phyloP scores from a whole-genome alignment of 2,888 invertebrate species.

The Acrocyrtus sp. region DNA sequence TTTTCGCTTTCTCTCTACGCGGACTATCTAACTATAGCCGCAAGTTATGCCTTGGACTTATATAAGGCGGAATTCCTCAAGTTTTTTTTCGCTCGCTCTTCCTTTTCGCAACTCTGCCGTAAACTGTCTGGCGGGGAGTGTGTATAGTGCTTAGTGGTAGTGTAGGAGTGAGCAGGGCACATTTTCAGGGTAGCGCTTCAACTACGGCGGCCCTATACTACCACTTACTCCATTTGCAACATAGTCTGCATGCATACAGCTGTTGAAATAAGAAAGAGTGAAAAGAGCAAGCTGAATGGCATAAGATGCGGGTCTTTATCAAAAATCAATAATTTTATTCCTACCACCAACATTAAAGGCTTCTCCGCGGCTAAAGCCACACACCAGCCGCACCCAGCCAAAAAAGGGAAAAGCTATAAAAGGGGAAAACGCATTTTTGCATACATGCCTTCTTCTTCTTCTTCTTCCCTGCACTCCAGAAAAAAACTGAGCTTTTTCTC shows the following conservation, averaged over 20 bases:
- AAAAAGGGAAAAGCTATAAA: conserved; percentile 13
- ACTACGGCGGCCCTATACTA: conserved; percentile 4
- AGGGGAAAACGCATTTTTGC: conserved; percentile 46
- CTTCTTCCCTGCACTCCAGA: too few species aligned
- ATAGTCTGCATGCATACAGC: conserved; percentile 37
- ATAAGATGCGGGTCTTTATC: conserved; percentile 53
- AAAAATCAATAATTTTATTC: conserved; percentile 53
- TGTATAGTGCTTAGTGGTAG: too few species aligned
- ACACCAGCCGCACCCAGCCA: conserved; percentile 43
- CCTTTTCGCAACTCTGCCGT: conserved; percentile 20
- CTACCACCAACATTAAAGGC: conserved; percentile 37
- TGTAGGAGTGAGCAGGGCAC: not conserved
- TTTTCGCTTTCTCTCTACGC: too few species aligned
- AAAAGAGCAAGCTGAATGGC: conserved; percentile 43
- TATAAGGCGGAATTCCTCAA: conserved; percentile 40
- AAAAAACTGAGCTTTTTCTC: too few species aligned
- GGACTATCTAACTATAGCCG: too few species aligned
- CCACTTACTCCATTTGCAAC: conserved; percentile 37
- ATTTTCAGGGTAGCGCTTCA: conserved; percentile 13
- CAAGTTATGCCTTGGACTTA: too few species aligned
- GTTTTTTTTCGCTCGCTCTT: conserved; percentile 23
- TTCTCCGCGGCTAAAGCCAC: conserved; percentile 21
- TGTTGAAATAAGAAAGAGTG: conserved; percentile 4
- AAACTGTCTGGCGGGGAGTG: too few species aligned
- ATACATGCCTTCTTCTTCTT: conserved; percentile 36